Evolutionary conservation across 2,888 invertebrate species (phyloP).

Genomic region (Orthosia cruda): DNA sequence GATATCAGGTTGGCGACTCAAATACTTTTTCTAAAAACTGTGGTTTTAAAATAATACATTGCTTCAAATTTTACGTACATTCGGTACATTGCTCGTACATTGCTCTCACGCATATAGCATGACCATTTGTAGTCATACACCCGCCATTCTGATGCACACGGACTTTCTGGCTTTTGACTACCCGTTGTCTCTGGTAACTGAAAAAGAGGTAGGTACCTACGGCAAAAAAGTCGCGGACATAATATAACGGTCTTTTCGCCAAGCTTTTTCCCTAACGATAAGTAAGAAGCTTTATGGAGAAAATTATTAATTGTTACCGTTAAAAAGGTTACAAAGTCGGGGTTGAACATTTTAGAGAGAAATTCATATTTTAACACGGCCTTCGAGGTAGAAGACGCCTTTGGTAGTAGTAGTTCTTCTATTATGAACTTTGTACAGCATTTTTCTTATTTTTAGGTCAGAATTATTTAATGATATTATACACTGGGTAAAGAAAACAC

Average conservation of each 20-base stretch:
- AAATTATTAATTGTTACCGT: slow-evolving; percentile 58
- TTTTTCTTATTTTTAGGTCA: neutral
- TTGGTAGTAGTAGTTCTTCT: slow-evolving; percentile 11
- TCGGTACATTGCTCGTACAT: too few species aligned
- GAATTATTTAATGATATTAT: neutral
- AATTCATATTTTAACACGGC: slow-evolving; percentile 49
- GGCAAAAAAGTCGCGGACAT: neutral
- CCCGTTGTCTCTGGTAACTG: too few species aligned
- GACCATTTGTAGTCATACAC: too few species aligned
- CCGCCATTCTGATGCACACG: too few species aligned
- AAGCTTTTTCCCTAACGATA: slow-evolving; percentile 44
- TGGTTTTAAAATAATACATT: too few species aligned
- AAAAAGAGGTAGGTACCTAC: neutral
- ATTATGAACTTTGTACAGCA: slow-evolving; percentile 8
- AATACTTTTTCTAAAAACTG: too few species aligned
- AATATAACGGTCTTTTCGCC: neutral
- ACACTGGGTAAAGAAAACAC: too few species aligned
- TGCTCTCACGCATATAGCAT: too few species aligned
- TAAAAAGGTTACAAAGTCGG: slow-evolving; percentile 54
- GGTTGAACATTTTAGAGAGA: slow-evolving; percentile 47
- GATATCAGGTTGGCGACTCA: too few species aligned
- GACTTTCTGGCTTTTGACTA: too few species aligned
- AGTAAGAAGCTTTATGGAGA: slow-evolving; percentile 44
- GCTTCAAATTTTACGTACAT: too few species aligned
- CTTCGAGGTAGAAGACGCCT: slow-evolving; percentile 7